Evolutionary conservation across 2,797 vertebrate genomes (phyloP).

Genomic region (Gobio occitaniae): DNA sequence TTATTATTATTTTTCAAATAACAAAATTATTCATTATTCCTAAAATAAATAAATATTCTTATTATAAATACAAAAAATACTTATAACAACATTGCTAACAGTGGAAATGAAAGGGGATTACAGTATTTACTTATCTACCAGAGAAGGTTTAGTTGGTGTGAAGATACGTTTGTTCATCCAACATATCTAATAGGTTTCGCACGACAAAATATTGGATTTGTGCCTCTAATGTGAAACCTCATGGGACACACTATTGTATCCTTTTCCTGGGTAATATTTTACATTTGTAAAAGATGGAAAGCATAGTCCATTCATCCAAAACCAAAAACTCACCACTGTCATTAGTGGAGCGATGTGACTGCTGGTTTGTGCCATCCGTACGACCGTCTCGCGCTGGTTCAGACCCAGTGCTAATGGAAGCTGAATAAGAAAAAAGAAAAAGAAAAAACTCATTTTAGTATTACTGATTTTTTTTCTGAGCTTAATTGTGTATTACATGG

Average conservation of each 20-base stretch:
- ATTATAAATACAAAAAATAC: background rate
- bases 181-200: background rate
- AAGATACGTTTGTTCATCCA: background rate
- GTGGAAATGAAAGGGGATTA: background rate
- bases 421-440: conserved; percentile 58
- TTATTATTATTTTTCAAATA: background rate
- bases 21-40: background rate
- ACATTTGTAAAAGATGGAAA: background rate
- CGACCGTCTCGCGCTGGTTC: conserved; percentile 29
- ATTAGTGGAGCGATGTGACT: conserved; percentile 64
- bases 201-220: background rate
- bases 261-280: background rate
- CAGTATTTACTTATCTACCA: background rate
- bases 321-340: conserved; percentile 66
- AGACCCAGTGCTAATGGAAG: conserved; percentile 56
- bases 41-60: background rate
- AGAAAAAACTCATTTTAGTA: conserved; percentile 6
- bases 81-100: background rate
- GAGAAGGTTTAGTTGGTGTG: background rate
- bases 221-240: background rate
- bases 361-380: conserved; percentile 63
- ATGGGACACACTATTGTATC: background rate
- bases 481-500: conserved; percentile 40
- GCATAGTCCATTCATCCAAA: background rate
- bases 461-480: conserved; percentile 22